phyloP scores from a whole-genome alignment of 1,140 invertebrate species.

The Dinothrombium tinctorium region DNA sequence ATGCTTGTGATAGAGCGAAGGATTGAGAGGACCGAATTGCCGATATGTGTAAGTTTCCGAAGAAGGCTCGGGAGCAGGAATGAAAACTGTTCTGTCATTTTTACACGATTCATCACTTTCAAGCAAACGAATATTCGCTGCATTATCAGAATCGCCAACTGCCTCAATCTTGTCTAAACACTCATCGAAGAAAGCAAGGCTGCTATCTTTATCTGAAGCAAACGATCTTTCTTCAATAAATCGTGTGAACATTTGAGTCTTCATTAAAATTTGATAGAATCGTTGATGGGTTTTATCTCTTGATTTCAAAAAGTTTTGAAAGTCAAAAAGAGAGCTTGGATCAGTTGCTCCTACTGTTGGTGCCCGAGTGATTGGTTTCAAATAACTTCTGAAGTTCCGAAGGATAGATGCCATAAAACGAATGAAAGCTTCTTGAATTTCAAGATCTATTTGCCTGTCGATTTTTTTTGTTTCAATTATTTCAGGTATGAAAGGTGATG shows the following conservation, averaged over 20 bases:
- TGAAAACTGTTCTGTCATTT: conserved; percentile 79
- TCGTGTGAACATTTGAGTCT: conserved; percentile 89
- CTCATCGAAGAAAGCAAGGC: conserved; percentile 91
- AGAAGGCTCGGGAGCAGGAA: conserved; percentile 67
- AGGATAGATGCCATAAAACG: conserved; percentile 81
- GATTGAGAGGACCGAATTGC: conserved; percentile 28
- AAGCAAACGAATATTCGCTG: conserved; percentile 29
- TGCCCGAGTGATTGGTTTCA: conserved; percentile 81
- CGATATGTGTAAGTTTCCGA: conserved; percentile 21
- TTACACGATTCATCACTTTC: conserved; percentile 44
- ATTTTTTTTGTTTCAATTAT: conserved; percentile 8
- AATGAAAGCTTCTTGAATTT: conserved; percentile 91
- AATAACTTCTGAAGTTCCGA: conserved; percentile 64
- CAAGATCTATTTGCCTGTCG: conserved; percentile 52
- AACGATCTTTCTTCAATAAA: conserved; percentile 98
- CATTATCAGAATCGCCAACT: conserved; percentile 25
- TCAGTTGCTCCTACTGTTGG: conserved; percentile 81
- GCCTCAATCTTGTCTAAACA: conserved; percentile 49
- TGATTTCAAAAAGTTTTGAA: conserved; percentile 36
- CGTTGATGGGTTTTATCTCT: conserved; percentile 62
- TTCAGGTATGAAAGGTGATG: conserved; percentile 1
- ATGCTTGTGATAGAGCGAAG: conserved; percentile 27
- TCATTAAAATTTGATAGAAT: conserved; percentile 67
- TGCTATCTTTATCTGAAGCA: conserved; percentile 78
- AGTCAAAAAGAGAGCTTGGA: conserved; percentile 77